Evolutionary conservation across 92 coral and sea anemone species (phyloP), one percentile per base, ranked within the genome.

Genomic region (Zoanthus sociatus): DNA sequence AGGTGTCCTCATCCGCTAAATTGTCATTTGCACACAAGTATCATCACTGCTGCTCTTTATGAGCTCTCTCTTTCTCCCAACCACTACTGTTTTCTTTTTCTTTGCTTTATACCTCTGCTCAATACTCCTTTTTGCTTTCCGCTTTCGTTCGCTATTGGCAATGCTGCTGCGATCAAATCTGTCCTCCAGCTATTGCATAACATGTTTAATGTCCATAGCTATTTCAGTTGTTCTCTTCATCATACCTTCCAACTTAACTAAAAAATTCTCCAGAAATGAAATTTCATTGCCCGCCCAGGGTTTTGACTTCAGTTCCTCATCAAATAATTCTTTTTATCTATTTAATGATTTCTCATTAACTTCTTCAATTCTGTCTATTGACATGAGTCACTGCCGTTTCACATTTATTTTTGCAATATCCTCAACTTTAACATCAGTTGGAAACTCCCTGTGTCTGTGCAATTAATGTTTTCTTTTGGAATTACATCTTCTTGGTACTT

Each of bases 341-440:
- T 50, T 54, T 18, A 20, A 42, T 48, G 71, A 21, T 48, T 45
- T 71, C 20, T 84, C 69, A 70, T 73, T 72, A 37, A 71, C 5
- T 72, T 53, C 78, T 17, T 50, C 50, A 50, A 54, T 50, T 50
- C 69, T 30, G 58, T 72, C 48, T 4, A 54, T 31, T 42, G 37
- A 83, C 87, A 69, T 83, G 87, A 69, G 33, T 46, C 26, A 69
- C 78, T 42, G 61, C 87, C 76, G 78, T 67, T 68, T 47, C 60
- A 31, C 78, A 64, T 69, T 83, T 69, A 26, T 26, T 26, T 26
- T 26, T 32, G 58, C 74, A 31, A 86, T 84, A 76, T 86, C 89
- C 73, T 76, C 47, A 42, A 86, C 89, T 67, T 86, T 86, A 26
- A 75, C 83, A 86, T 86, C 83, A 55, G 7, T 9, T 21, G 83